Evolutionary conservation across 2,888 invertebrate species (phyloP), one percentile per base, ranked within the genome.

Genomic region (Anthoptus insignis): DNA sequence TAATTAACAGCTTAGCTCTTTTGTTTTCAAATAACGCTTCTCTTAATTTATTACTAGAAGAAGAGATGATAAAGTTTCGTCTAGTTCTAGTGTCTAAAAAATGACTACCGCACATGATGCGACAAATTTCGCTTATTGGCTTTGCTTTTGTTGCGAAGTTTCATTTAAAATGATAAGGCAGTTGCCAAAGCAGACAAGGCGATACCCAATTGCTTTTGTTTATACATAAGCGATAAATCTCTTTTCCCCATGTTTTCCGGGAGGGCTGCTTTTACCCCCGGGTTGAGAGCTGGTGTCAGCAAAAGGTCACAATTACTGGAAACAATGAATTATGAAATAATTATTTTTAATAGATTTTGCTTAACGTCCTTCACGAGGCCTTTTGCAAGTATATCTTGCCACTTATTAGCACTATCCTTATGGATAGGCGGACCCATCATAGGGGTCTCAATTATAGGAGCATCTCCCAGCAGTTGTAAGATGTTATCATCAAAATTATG

Each of bases 121-220:
- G 59, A 7, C 59, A 50, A 4, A 50, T 50, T 13, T 59, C 59
- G 9, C 59, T 59, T 4, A 59, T 14, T 7, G 50, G 59, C 8
- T 59, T 59, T 1, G n/a, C 7, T 49, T 59, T 16, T 34, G n/a
- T 14, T 14, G 9, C 9, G 13, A 14, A 5, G 34, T 34, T 42
- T 19, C 42, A 7, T 42, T 19, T 8, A 8, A 42, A 19, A 32
- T 32, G 5, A 37, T 39, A 39, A 39, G 14, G 4, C 16, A 11
- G 16, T 39, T 6, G 39, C 39, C 11, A 39, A 39, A 16, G 39
- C 39, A 16, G 39, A 39, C 7, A 39, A 16, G 16, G 39, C 39
- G 8, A 39, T 39, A 5, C 39, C 39, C 14, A 39, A 7, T 16
- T 39, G 39, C 16, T 39, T 39, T 39, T 39, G 39, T 7, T 39